phyloP scores from a whole-genome alignment of 2,113 vertebrate species.

The Chaetodon trifascialis region DNA sequence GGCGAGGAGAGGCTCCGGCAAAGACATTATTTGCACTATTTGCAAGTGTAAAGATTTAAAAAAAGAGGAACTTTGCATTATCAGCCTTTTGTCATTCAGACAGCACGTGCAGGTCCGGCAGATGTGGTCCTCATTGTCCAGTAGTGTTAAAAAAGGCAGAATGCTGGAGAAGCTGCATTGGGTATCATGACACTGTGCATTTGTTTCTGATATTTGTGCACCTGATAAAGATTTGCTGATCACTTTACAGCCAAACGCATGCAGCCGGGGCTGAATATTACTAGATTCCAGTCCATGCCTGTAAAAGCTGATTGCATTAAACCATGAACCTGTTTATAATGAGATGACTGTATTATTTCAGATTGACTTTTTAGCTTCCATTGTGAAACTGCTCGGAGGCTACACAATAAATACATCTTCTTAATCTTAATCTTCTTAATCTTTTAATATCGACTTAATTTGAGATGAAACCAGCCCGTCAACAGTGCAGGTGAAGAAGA shows the following conservation, averaged over 20 bases:
- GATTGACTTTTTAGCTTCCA: not conserved
- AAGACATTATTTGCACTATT: not conserved
- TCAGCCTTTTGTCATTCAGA: not conserved
- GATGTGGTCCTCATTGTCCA: not conserved
- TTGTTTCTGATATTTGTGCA: not conserved
- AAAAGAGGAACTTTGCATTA: constrained; percentile 7
- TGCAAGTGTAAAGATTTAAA: not conserved
- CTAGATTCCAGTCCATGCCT: not conserved
- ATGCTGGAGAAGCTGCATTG: not conserved
- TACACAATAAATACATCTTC: too few relatives aligned
- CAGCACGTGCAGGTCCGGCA: not conserved
- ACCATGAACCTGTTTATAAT: not conserved
- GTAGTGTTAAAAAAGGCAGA: not conserved
- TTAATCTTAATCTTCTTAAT: too few relatives aligned
- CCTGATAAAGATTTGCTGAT: not conserved
- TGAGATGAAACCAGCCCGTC: not conserved
- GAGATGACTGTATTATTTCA: not conserved
- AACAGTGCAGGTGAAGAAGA: not conserved
- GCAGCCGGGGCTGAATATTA: too few relatives aligned
- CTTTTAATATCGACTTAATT: not conserved
- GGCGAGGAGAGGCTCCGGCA: not conserved
- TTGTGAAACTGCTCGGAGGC: not conserved
- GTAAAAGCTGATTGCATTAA: not conserved
- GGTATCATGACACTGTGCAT: not conserved
- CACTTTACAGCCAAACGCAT: not conserved